A percentile compares a stretch with the other conserved stretches of the same genome.
phyloP scores from a whole-genome alignment of 2,797 vertebrate species.

The Australoheros facetus region DNA sequence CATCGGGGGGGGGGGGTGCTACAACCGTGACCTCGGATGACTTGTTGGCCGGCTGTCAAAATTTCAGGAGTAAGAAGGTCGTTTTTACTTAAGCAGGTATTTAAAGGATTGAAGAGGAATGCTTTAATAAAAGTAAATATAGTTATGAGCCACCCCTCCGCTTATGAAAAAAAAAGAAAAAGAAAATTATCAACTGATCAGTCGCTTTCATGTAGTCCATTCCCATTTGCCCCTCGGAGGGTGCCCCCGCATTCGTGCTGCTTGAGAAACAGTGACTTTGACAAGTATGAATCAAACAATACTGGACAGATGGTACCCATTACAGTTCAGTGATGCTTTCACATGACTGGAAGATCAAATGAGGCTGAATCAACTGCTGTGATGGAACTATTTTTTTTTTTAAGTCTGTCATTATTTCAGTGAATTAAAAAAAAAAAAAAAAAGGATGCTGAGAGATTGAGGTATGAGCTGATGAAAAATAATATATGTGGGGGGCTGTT shows the following conservation, averaged over 20 bases:
- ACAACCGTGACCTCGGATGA: background rate
- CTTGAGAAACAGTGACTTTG: constrained; percentile 35
- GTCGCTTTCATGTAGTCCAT: background rate
- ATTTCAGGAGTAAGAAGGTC: background rate
- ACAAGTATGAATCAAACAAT: constrained; percentile 37
- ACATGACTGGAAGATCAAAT: constrained; percentile 49
- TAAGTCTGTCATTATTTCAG: constrained; percentile 19
- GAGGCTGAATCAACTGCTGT: constrained; percentile 37
- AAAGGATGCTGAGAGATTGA: constrained; percentile 2
- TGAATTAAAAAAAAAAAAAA: background rate
- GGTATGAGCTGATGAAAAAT: constrained; percentile 6
- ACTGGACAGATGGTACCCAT: constrained; percentile 61
- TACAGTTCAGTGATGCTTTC: constrained; percentile 57
- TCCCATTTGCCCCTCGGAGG: background rate
- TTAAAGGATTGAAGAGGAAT: background rate
- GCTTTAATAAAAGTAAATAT: background rate
- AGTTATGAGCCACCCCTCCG: background rate
- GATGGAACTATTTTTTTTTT: background rate
- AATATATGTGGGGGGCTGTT: constrained; percentile 35
- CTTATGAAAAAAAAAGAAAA: background rate
- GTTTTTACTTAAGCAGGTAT: background rate
- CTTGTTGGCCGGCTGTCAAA: background rate
- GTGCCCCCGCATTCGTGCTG: background rate
- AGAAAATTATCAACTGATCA: background rate
- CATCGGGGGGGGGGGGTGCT: background rate